A percentile compares a stretch with the other conserved stretches of the same genome.
phyloP scores from a whole-genome alignment of 2,888 invertebrate species.

The Aproaerema taeniolella region DNA sequence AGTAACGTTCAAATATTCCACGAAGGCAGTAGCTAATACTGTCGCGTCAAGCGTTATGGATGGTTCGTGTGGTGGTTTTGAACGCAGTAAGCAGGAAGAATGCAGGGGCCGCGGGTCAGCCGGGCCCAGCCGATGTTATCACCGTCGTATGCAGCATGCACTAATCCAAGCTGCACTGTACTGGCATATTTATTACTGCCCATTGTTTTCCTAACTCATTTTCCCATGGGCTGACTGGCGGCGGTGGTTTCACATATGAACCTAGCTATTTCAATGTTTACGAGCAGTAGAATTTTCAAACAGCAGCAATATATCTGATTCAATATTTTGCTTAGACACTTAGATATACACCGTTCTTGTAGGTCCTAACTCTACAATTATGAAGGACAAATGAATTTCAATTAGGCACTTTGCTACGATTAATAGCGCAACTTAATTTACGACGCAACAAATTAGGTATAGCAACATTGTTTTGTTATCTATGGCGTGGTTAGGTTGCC shows the following conservation, averaged over 20 bases:
- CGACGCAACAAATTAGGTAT: slow-evolving; percentile 10
- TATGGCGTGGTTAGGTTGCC: slow-evolving; percentile 44
- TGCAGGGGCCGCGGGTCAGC: too few relatives aligned
- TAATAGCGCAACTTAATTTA: slow-evolving; percentile 10
- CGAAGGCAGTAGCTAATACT: too few relatives aligned
- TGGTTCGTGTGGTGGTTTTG: slow-evolving; percentile 6
- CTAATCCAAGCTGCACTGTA: slow-evolving; percentile 9
- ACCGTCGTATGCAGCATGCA: slow-evolving; percentile 7
- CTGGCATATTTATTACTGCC: slow-evolving; percentile 6
- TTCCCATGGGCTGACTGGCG: too few relatives aligned
- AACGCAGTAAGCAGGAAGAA: slow-evolving; percentile 10
- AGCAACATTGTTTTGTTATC: slow-evolving; percentile 32
- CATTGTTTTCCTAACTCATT: slow-evolving; percentile 2
- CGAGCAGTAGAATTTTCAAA: too few relatives aligned
- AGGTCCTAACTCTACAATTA: too few relatives aligned
- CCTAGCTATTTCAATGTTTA: too few relatives aligned
- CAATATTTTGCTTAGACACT: too few relatives aligned
- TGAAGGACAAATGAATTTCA: too few relatives aligned
- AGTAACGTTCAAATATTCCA: slow-evolving; percentile 5
- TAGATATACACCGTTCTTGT: too few relatives aligned
- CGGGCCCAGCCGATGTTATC: slow-evolving; percentile 20
- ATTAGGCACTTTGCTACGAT: slow-evolving; percentile 3
- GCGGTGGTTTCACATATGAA: too few relatives aligned
- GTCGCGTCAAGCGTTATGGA: slow-evolving; percentile 8
- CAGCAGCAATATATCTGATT: too few relatives aligned